These are phyloP conservation scores for Caenorhabditis drosophilae DNA, from an alignment of 2,888 invertebrate genomes.

Conservation along the genomic window DNA sequence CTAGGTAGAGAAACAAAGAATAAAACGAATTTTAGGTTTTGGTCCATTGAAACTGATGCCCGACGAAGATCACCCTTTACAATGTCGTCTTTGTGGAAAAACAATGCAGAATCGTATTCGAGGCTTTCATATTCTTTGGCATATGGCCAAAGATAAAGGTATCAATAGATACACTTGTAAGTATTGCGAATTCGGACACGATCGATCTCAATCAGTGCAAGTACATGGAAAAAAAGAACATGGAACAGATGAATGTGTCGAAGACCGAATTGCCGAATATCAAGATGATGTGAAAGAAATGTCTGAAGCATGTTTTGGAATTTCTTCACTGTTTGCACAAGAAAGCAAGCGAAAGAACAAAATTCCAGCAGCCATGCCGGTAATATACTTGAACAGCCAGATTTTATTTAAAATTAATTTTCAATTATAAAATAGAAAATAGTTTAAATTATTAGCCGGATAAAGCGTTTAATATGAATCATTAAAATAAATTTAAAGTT, in stretches of 20 bases:
- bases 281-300: constrained; percentile 65
- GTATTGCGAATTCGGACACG: constrained; percentile 64
- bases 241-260: constrained; percentile 58
- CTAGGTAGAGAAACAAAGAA: background rate
- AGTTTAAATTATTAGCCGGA: too few relatives aligned
- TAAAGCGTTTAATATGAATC: too few relatives aligned
- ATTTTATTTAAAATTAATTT: too few relatives aligned
- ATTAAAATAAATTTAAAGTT: too few relatives aligned
- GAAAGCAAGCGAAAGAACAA: constrained; percentile 62
- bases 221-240: constrained; percentile 67
- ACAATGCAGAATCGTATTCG: constrained; percentile 63
- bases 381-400: too few relatives aligned
- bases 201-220: constrained; percentile 64
- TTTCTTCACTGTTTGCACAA: constrained; percentile 61
- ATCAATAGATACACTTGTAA: constrained; percentile 66
- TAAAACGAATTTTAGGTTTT: constrained; percentile 10
- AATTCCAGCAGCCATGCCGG: constrained; percentile 49
- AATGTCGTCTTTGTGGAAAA: constrained; percentile 66
- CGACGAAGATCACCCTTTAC: constrained; percentile 63
- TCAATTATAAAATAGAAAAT: too few relatives aligned
- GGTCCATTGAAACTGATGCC: constrained; percentile 30
- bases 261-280: constrained; percentile 64
- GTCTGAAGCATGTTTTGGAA: constrained; percentile 66
- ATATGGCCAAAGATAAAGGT: constrained; percentile 65
- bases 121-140: constrained; percentile 68